Conservation (phyloP, 2,888 invertebrate genomes). For the Arctia plantaginis region DNA sequence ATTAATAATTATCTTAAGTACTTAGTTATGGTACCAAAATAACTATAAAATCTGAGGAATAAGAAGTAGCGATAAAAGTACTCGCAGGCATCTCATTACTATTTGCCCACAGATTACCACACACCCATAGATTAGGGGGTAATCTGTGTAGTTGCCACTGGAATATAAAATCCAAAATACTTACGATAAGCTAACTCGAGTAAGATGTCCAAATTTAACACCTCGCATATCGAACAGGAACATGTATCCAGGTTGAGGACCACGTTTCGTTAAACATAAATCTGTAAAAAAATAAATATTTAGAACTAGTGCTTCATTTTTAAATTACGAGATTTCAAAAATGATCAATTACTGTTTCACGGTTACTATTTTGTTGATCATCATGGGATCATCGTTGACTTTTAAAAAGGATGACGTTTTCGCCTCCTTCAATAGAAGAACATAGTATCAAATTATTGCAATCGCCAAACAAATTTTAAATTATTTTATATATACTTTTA, state of each 20-base stretch:
- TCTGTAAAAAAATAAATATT: slow-evolving; percentile 66
- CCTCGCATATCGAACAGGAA: slow-evolving; percentile 90
- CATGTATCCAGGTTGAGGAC: slow-evolving; percentile 88
- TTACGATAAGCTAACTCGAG: slow-evolving; percentile 86
- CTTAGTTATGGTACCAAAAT: too few relatives aligned
- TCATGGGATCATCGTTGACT: too few relatives aligned
- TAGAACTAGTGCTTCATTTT: neutral
- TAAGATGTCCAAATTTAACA: slow-evolving; percentile 87
- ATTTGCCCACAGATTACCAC: too few relatives aligned
- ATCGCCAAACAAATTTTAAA: too few relatives aligned
- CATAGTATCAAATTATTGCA: too few relatives aligned
- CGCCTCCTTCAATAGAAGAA: too few relatives aligned
- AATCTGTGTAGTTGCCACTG: neutral
- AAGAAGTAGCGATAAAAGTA: neutral
- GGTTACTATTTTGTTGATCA: too few relatives aligned
- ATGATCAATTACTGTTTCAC: too few relatives aligned
- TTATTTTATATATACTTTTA: too few relatives aligned
- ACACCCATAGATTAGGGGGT: neutral
- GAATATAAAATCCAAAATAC: slow-evolving; percentile 49
- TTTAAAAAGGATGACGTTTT: too few relatives aligned
- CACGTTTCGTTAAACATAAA: slow-evolving; percentile 84
- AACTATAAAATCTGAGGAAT: neutral
- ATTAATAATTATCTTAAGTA: neutral
- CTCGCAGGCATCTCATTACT: neutral
- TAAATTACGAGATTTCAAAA: neutral